A percentile compares a stretch with the other conserved stretches of the same genome.
Conservation (phyloP, 2,797 vertebrate genomes). For the Syndactyla subalaris region DNA sequence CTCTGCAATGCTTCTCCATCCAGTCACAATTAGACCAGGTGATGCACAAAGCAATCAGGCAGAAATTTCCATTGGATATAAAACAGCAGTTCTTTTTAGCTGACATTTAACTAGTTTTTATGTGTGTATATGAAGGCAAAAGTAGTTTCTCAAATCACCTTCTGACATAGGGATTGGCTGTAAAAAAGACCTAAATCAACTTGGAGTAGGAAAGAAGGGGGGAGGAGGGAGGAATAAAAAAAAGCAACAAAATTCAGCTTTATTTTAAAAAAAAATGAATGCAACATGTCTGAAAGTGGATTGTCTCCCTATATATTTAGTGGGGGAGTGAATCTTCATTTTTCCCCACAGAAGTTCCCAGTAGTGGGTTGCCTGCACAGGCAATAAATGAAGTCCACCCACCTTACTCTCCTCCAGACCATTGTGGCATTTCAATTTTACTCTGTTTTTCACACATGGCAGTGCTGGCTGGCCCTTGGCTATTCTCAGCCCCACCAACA, state of each 20-base stretch:
- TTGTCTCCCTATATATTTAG: not conserved
- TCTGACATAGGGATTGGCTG: not conserved
- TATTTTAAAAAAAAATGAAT: not conserved
- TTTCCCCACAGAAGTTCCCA: not conserved
- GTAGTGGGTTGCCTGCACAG: not conserved
- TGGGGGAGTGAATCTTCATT: not conserved
- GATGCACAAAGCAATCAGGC: not conserved
- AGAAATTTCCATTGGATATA: slow-evolving; percentile 6
- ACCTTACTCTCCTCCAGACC: not conserved
- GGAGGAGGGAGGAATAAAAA: not conserved
- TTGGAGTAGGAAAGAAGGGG: not conserved
- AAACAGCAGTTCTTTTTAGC: not conserved
- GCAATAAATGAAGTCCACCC: not conserved
- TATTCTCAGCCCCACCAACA: not conserved
- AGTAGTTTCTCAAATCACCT: not conserved
- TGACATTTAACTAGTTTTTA: not conserved
- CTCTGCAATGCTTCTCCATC: not conserved
- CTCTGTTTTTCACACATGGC: not conserved
- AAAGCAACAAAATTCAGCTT: not conserved
- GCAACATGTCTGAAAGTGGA: not conserved
- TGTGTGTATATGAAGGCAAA: not conserved
- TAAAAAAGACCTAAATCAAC: not conserved
- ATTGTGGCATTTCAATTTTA: not conserved
- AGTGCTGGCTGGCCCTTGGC: not conserved
- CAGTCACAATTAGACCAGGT: not conserved